phyloP scores from a whole-genome alignment of 2,888 invertebrate species.

The Physocephala rufipes region DNA sequence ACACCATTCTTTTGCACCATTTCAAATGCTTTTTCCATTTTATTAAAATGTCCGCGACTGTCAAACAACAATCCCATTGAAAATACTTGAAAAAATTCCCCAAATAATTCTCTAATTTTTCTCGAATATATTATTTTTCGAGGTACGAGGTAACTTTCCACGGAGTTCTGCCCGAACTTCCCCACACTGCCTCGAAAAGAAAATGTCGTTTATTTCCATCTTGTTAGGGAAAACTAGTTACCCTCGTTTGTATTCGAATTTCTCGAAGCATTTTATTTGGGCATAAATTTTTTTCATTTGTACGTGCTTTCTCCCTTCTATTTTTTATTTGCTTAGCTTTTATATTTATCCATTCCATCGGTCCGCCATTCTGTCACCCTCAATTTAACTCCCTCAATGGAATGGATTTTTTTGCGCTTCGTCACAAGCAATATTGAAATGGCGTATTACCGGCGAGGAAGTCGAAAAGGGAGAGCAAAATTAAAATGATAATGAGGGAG shows the following conservation, averaged over 20 bases:
- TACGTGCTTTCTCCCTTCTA: constrained; percentile 1
- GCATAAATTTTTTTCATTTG: neutral
- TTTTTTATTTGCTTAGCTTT: constrained; percentile 1
- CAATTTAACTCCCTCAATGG: constrained; percentile 32
- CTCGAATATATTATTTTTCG: neutral
- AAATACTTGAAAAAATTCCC: neutral
- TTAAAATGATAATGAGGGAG: too few species aligned
- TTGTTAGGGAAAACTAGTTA: constrained; percentile 33
- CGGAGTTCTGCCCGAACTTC: too few species aligned
- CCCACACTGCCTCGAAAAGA: constrained; percentile 1
- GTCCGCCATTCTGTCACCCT: constrained; percentile 33
- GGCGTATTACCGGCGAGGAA: too few species aligned
- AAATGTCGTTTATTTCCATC: constrained; percentile 37
- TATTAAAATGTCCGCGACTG: neutral
- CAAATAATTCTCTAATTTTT: constrained; percentile 29
- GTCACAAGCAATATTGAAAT: neutral
- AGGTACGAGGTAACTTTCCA: too few species aligned
- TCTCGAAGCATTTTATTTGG: constrained; percentile 13
- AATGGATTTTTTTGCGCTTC: constrained; percentile 3
- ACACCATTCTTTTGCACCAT: too few species aligned
- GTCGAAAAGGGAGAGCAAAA: too few species aligned
- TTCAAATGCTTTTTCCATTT: neutral
- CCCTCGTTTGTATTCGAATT: constrained; percentile 34
- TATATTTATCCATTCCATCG: neutral
- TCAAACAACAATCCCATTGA: neutral